These are phyloP conservation scores for Lapara coniferarum DNA, from an alignment of 2,888 invertebrate genomes.

Conservation along the genomic window DNA sequence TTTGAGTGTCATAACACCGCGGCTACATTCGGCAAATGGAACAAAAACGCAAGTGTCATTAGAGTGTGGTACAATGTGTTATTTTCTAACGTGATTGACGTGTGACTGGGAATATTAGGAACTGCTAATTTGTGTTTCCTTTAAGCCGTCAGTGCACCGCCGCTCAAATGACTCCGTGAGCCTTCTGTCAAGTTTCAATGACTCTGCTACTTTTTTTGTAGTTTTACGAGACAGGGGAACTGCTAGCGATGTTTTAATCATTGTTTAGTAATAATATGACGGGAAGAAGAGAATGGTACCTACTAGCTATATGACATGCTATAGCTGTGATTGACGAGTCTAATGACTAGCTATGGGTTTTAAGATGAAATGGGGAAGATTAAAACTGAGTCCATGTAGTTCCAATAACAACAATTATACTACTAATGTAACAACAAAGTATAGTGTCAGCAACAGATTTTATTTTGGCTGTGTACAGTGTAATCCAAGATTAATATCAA, in stretches of 20 bases:
- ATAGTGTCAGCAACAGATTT: no score
- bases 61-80: constrained; percentile 13
- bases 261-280: no score
- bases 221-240: neutral
- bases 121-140: constrained; percentile 20
- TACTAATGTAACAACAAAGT: no score
- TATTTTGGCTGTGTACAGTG: no score
- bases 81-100: constrained; percentile 18
- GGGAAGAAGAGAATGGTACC: no score
- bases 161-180: neutral
- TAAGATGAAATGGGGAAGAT: no score
- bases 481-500: neutral
- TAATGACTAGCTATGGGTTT: no score
- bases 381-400: no score
- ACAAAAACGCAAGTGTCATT: constrained; percentile 15
- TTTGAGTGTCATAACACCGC: constrained; percentile 5
- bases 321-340: no score
- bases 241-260: no score
- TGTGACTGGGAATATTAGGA: constrained; percentile 18
- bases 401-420: no score
- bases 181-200: constrained; percentile 1
- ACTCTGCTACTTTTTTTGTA: neutral
- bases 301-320: no score
- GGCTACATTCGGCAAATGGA: constrained; percentile 10
- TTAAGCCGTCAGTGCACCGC: neutral